Evolutionary conservation across 1,140 invertebrate species (phyloP), one percentile per base, ranked within the genome.

Genomic region (Cecropterus lyciades): DNA sequence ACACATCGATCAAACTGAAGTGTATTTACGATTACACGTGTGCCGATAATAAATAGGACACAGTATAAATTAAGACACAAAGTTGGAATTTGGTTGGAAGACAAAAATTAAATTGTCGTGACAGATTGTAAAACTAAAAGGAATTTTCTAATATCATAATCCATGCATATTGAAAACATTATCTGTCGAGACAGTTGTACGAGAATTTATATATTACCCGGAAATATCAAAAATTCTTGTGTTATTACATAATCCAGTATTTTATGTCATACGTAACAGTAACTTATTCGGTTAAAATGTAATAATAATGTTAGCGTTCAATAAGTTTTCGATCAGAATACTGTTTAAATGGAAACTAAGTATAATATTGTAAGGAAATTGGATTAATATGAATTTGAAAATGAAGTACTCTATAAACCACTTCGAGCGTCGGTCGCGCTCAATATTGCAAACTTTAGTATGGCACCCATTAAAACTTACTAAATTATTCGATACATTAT

Each of bases 401-500:
- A 11, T 37, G 33, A 37, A 37, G 33, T 37, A n/a, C 10, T 37
- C 11, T 4, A 11, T 37, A 37, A 37, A 37, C 33, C 33, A 37
- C 33, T 37, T 37, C 11, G 33, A 13, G 13, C 10, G 37, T 13
- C 40, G 40, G 3, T 43, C 13, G 1, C 13, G 40, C 14, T 43
- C 40, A 43, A 43, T 43, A 43, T 43, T 14, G 13, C 40, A 43
- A 43, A 43, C 40, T 43, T 43, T 43, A 14, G 40, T 43, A 43
- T 43, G 40, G 40, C 40, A 14, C 40, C 40, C 40, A 43, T 43
- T 43, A 43, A 43, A 43, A 43, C 40, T 43, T 43, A 43, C 2
- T 43, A 43, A 43, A 43, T 43, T 43, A 43, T 43, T 43, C 40
- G 40, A 43, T 30, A 51, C 49, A 27, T 13, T 30, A 51, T 51